Evolutionary conservation across 2,797 vertebrate genomes (phyloP).

Genomic region (Microchirus variegatus): DNA sequence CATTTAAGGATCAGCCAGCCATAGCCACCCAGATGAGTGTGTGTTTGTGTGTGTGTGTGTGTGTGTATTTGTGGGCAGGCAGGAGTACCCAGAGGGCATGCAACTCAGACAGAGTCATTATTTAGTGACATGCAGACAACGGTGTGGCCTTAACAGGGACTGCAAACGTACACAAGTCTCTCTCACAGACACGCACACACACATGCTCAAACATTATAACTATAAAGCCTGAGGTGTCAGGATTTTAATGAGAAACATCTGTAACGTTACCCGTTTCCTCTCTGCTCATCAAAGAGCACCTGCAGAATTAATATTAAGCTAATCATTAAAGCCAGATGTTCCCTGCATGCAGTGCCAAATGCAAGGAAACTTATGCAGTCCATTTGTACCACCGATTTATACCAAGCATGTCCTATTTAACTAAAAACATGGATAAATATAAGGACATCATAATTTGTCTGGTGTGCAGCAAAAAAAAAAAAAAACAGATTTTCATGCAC

Average conservation of each 20-base stretch:
- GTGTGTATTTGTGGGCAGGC: constrained; percentile 45
- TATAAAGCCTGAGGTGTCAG: constrained; percentile 43
- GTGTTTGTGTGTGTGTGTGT: constrained; percentile 25
- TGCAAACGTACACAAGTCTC: constrained; percentile 22
- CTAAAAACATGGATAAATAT: too few species aligned
- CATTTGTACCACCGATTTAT: background rate
- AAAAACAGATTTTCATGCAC: background rate
- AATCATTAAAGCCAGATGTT: constrained; percentile 1
- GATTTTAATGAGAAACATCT: constrained; percentile 60
- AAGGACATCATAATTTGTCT: too few species aligned
- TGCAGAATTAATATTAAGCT: background rate
- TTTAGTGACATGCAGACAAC: constrained; percentile 73
- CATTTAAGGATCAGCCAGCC: constrained; percentile 82
- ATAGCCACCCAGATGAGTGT: constrained; percentile 49
- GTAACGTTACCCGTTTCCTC: constrained; percentile 41
- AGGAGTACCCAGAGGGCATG: constrained; percentile 68
- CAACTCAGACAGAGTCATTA: constrained; percentile 77
- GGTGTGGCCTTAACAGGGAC: constrained; percentile 52
- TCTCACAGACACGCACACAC: constrained; percentile 15
- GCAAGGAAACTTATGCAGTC: background rate
- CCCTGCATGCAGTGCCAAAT: background rate
- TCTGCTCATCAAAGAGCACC: constrained; percentile 6
- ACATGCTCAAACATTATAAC: constrained; percentile 28
- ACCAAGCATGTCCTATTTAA: background rate
- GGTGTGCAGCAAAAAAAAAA: too few species aligned